A percentile compares a stretch with the other conserved stretches of the same genome.
phyloP scores from a whole-genome alignment of 1,140 invertebrate species.

The Scaptomyza montana region DNA sequence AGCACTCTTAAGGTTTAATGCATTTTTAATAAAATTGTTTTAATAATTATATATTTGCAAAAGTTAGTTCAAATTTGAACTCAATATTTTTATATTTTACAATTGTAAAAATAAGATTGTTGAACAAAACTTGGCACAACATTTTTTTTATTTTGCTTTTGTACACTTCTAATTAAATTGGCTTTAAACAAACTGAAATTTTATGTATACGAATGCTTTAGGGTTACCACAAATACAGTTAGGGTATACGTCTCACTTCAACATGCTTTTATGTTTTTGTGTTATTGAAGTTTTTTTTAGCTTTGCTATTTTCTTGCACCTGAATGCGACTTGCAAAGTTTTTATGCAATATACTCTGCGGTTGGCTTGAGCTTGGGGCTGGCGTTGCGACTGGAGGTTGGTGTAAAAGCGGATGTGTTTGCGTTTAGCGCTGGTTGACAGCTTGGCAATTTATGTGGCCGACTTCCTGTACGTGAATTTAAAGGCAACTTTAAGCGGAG shows the following conservation, averaged over 20 bases:
- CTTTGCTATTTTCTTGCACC: constrained; percentile 14
- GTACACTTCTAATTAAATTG: too few relatives aligned
- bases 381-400: neutral
- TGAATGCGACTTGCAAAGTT: constrained; percentile 21
- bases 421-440: constrained; percentile 71
- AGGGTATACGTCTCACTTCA: neutral
- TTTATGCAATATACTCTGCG: constrained; percentile 40
- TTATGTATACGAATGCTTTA: neutral
- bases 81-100: too few relatives aligned
- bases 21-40: too few relatives aligned
- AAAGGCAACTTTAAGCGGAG: constrained; percentile 50
- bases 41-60: too few relatives aligned
- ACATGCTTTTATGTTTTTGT: neutral
- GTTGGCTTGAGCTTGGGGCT: neutral
- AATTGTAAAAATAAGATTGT: too few relatives aligned
- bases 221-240: neutral
- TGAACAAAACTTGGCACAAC: neutral
- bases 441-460: constrained; percentile 71
- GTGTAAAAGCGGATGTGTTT: constrained; percentile 62
- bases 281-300: constrained; percentile 22
- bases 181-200: neutral
- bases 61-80: too few relatives aligned
- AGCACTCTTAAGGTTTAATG: too few relatives aligned
- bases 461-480: constrained; percentile 56
- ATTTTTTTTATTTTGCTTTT: too few relatives aligned